phyloP scores from a whole-genome alignment of 2,888 invertebrate species.

The Malthinus seriepunctatus region DNA sequence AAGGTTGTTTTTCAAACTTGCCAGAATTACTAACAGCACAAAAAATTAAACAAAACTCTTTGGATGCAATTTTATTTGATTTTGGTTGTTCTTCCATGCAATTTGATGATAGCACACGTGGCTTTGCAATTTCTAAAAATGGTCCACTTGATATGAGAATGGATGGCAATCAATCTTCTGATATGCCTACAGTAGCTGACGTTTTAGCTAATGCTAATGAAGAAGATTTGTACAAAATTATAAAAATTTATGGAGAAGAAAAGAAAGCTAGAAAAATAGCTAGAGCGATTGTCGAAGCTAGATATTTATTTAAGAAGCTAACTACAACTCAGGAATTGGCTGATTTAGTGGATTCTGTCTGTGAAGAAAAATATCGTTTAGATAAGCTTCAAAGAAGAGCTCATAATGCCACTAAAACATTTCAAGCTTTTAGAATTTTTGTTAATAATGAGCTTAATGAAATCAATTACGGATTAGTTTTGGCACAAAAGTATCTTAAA shows the following conservation, averaged over 20 bases:
- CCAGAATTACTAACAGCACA: conserved; percentile 65
- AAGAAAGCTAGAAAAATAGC: conserved; percentile 85
- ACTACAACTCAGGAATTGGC: conserved; percentile 83
- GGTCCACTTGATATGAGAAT: conserved; percentile 96
- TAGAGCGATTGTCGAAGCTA: conserved; percentile 80
- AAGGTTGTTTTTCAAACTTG: conserved; percentile 88
- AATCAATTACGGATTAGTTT: conserved; percentile 82
- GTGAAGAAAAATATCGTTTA: conserved; percentile 55
- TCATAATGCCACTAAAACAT: conserved; percentile 89
- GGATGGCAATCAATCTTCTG: conserved; percentile 74
- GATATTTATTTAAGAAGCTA: conserved; percentile 64
- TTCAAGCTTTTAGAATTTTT: conserved; percentile 92
- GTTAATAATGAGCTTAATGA: conserved; percentile 97
- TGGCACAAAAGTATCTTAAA: conserved; percentile 78
- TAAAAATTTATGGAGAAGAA: conserved; percentile 93
- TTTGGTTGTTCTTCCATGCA: conserved; percentile 97
- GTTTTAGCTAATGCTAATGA: conserved; percentile 81
- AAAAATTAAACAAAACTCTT: conserved; percentile 63
- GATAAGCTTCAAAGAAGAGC: conserved; percentile 77
- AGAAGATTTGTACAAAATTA: conserved; percentile 75
- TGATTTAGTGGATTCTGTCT: conserved; percentile 57
- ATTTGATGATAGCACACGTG: conserved; percentile 78
- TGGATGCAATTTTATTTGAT: conserved; percentile 91
- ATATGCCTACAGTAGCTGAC: conserved; percentile 83
- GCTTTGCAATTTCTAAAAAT: conserved; percentile 83